phyloP scores from a whole-genome alignment of 2,113 vertebrate species.

The Todiramphus chloris region DNA sequence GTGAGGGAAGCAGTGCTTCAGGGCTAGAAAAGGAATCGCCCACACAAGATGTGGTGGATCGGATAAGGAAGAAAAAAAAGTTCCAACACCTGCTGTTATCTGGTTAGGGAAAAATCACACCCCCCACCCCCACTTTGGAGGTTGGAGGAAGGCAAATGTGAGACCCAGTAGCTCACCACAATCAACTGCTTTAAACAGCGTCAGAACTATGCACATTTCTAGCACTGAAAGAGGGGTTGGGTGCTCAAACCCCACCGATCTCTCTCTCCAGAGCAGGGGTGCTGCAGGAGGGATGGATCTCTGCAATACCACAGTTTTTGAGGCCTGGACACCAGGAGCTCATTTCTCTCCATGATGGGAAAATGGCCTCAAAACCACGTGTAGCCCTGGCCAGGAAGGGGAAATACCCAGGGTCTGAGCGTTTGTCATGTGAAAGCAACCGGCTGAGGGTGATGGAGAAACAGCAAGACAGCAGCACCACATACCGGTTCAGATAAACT shows the following conservation, averaged over 20 bases:
- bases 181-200: not conserved
- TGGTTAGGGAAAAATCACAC: not conserved
- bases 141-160: fast-evolving
- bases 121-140: fast-evolving
- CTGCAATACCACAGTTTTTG: fast-evolving
- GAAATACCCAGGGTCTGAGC: too few species aligned
- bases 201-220: not conserved
- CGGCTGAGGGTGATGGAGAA: not conserved
- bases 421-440: fast-evolving
- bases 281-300: not conserved
- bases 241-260: not conserved
- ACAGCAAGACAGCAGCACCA: fast-evolving
- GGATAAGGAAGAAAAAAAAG: not conserved
- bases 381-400: fast-evolving
- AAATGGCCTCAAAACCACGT: fast-evolving
- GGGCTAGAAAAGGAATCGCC: not conserved
- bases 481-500: constrained; percentile 35
- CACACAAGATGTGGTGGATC: fast-evolving
- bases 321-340: not conserved
- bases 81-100: not conserved
- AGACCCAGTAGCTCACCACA: not conserved
- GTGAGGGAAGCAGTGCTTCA: fast-evolving
- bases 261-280: not conserved
- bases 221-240: not conserved
- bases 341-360: not conserved